A percentile compares a stretch with the other conserved stretches of the same genome.
Conservation (phyloP, 2,888 invertebrate genomes). For the Neoscelio sp. region DNA sequence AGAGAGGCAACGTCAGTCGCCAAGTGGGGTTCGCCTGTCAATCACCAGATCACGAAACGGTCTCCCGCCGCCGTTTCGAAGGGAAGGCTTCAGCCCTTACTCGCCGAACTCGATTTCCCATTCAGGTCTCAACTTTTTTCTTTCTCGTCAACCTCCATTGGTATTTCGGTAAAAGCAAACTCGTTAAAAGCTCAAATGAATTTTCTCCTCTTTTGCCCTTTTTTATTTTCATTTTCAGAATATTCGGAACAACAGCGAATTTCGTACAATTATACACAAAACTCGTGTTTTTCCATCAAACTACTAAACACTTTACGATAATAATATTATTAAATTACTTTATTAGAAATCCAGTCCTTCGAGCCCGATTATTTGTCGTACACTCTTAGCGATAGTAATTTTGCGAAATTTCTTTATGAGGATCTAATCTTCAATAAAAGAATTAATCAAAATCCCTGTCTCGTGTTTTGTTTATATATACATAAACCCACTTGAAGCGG, state of each 20-base stretch:
- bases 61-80: slow-evolving; percentile 67
- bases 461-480: slow-evolving; percentile 53
- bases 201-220: slow-evolving; percentile 67
- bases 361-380: too few relatives aligned
- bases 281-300: too few relatives aligned
- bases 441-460: slow-evolving; percentile 52
- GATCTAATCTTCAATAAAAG: slow-evolving; percentile 35
- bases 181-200: slow-evolving; percentile 79
- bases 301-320: too few relatives aligned
- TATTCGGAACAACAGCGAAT: background rate
- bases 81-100: slow-evolving; percentile 72
- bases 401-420: background rate
- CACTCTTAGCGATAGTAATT: too few relatives aligned
- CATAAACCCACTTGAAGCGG: slow-evolving; percentile 53
- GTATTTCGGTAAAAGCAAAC: slow-evolving; percentile 77
- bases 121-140: slow-evolving; percentile 72
- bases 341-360: too few relatives aligned
- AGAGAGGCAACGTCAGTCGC: slow-evolving; percentile 72
- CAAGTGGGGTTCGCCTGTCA: slow-evolving; percentile 78
- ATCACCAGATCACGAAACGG: slow-evolving; percentile 80
- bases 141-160: slow-evolving; percentile 65
- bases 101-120: slow-evolving; percentile 74
- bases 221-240: slow-evolving; percentile 25
- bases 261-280: slow-evolving; percentile 4
- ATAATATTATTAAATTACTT: too few relatives aligned